phyloP scores from a whole-genome alignment of 1,140 invertebrate species.

The Neocloeon triangulifer region DNA sequence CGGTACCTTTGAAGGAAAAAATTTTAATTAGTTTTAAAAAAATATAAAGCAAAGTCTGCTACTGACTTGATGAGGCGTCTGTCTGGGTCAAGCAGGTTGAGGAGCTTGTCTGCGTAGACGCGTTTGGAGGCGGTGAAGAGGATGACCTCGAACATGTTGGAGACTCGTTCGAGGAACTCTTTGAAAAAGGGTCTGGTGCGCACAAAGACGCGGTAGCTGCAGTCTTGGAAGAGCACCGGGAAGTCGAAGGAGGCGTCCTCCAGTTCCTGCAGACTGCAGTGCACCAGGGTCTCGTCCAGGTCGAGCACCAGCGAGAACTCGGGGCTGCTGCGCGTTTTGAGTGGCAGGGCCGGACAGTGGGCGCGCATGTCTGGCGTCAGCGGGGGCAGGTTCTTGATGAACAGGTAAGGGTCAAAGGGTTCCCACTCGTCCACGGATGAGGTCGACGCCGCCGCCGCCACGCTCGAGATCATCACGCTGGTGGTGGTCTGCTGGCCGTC shows the following conservation, averaged over 20 bases:
- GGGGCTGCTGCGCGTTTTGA: conserved; percentile 81
- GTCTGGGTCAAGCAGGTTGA: conserved; percentile 79
- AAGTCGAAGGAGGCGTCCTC: conserved; percentile 83
- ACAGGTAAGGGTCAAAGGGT: conserved; percentile 70
- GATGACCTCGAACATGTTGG: conserved; percentile 81
- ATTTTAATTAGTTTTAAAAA: no score
- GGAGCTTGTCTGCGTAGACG: conserved; percentile 84
- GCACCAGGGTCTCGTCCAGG: conserved; percentile 88
- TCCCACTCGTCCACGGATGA: conserved; percentile 47
- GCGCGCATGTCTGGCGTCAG: conserved; percentile 66
- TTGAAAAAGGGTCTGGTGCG: conserved; percentile 74
- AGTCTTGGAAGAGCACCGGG: conserved; percentile 83
- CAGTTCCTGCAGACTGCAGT: conserved; percentile 81
- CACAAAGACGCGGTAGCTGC: conserved; percentile 75
- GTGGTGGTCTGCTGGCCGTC: no score
- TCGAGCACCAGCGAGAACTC: conserved; percentile 81
- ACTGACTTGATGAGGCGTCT: conserved; percentile 70
- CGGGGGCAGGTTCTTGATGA: conserved; percentile 82
- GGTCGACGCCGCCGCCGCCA: conserved; percentile 9
- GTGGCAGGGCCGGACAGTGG: conserved; percentile 68
- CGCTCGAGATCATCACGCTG: no score
- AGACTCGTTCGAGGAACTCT: conserved; percentile 80
- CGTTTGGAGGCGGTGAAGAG: conserved; percentile 90
- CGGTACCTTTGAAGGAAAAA: no score
- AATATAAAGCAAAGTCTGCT: no score